phyloP scores from a whole-genome alignment of 2,797 vertebrate species.

The Alectoris magna region DNA sequence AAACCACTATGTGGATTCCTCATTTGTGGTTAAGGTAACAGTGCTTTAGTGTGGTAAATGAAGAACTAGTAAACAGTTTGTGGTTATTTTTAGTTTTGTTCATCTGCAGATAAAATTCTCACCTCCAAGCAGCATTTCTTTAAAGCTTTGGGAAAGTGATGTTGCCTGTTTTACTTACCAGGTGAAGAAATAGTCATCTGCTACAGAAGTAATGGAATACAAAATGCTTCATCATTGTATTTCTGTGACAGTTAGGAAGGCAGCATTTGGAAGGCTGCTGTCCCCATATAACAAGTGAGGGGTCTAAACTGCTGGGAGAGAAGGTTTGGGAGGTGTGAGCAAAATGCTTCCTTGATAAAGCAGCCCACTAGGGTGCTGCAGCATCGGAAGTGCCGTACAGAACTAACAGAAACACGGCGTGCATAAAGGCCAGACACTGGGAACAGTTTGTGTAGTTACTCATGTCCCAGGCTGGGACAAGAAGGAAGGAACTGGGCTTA shows the following conservation, averaged over 20 bases:
- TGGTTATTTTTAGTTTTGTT: not conserved
- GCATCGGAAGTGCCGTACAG: fast-evolving
- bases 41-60: not conserved
- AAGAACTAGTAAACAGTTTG: not conserved
- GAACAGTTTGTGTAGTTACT: not conserved
- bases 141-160: not conserved
- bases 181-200: not conserved
- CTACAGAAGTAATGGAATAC: not conserved
- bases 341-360: not conserved
- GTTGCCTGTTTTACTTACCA: not conserved
- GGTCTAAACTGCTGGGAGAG: not conserved
- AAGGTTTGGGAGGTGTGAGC: not conserved
- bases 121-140: not conserved
- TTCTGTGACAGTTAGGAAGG: not conserved
- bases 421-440: not conserved
- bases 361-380: not conserved
- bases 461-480: not conserved
- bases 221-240: not conserved
- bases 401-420: not conserved
- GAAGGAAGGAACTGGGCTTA: not conserved
- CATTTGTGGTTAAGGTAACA: not conserved
- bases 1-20: not conserved
- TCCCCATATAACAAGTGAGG: not conserved
- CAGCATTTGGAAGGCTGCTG: not conserved
- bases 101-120: not conserved